Evolutionary conservation across 2,797 vertebrate species (phyloP), one percentile per base, ranked within the genome.

Genomic region (Hybognathus amarus): DNA sequence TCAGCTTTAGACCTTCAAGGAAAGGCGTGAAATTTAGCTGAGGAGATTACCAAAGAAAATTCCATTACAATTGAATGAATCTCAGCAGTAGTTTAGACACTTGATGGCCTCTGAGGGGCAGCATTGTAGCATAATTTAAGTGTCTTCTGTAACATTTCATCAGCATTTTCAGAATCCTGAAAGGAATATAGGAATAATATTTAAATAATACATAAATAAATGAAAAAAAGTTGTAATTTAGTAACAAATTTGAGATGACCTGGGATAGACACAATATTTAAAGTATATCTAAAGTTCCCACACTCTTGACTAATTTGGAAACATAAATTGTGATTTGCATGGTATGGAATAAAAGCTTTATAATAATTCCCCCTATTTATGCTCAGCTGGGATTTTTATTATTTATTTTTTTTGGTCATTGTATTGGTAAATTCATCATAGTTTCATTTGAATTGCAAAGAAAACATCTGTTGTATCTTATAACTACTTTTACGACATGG

Each of bases 81-180:
- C 70, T 30, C 6, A 33, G 10, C 30, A 38, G n/a, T 8, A 15
- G 2, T 18, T 59, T 24, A 30, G 50, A 38, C 52, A 20, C 56
- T 61, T 13, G 0, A 11, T 83, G 76, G 18, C 75, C 82, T 78
- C 42, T 27, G 18, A 61, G 67, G 6, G 75, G 82, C 40, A 30
- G 27, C 56, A 38, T 38, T 71, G 67, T 64, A 52, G 30, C 42
- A 78, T 54, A 22, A 27, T 36, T 50, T 10, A 61, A 45, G 11
- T 22, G 18, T 10, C 22, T n/a, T 33, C 10, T 54, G 7, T 30
- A 77, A 63, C n/a, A 8, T 22, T 27, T 56, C 12, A 22, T 68
- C 33, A 27, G 18, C 24, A 40, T 18, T 20, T 24, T 10, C 33
- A n/a, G 18, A 15, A 24, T 6, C 27, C 22, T 27, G 9, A 67